Base-by-base conservation (phyloP, 2,113 vertebrate genomes). In the Alaudala cheleensis region DNA sequence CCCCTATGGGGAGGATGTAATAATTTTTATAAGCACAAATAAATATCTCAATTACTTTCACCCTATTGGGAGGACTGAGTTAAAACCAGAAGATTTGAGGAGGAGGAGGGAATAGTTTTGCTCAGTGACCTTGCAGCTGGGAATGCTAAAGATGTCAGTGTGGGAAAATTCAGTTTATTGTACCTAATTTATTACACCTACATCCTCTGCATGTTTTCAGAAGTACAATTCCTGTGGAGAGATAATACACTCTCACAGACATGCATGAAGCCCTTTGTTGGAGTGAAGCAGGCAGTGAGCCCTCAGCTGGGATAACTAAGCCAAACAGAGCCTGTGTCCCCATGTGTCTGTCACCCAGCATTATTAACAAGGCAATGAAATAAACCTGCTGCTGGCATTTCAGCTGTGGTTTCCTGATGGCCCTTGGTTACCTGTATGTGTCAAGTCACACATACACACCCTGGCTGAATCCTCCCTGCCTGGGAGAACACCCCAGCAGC, bases 341-440 rank as follows among this genome's bases (percentile, higher is more conserved):
- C 51, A 50, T 4, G 5, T 57, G 34, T 58, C 44, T 8, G 13
- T 31, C 8, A 9, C 34, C 17, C 5, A 1, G 31, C 5, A 0
- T 58, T 50, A 34, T 34, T 14, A 58, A 21, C 21, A 16, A 58
- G 31, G 14, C 10, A 42, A 31, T 3, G 3, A 76, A 76, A 76
- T 67, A 76, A 76, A 76, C 11, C 34, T 42, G 14, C 51, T 86
- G 31, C 2, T 58, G 61, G 16, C 51, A 57, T 66, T 50, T 66
- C 61, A 76, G 61, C 51, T 50, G 31, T 76, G 71, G 31, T 76
- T 37, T 76, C 61, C 31, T 37, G 51, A 61, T 50, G 53, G 71
- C 44, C 44, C 60, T 49, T 50, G 51, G 61, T 42, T 49, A 74
- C 16, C 51, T 58, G 29, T 21, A 24, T 15, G 51, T 67, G 45